Evolutionary conservation across 1,140 invertebrate species (phyloP), one percentile per base, ranked within the genome.

Genomic region (Diachasma alloeum): DNA sequence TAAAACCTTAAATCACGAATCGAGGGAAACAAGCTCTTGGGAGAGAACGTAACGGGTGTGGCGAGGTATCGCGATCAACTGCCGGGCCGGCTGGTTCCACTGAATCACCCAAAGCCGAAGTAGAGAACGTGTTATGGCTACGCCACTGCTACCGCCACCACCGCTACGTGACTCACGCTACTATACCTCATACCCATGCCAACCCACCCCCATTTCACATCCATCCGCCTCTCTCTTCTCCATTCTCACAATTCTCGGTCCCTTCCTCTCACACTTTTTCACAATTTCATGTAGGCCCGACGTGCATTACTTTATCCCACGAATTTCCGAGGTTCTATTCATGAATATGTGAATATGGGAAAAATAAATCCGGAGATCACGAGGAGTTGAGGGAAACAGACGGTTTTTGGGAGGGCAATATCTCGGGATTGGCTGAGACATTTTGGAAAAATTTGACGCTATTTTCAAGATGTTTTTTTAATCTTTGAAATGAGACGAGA

Each of bases 11-110:
- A 53, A 19, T 53, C 48, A 19, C 48, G 48, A 53, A 17, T 17
- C 15, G n/a, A 19, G 0, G 48, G 44, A n/a, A n/a, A 46, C n/a
- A 46, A 15, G 44, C 44, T 46, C n/a, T 17, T 53, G 15, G 48
- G 48, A 53, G n/a, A 19, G 10, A 9, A 59, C 80, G 79, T 80
- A 83, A 84, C 87, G 88, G 88, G 88, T 87, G 88, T 88, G 88
- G 88, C 88, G 87, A 86, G 87, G 88, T 84, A 84, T 86, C 87
- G 86, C 88, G 87, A 88, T 85, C 83, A 85, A 89, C 86, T 87
- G 86, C 78, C 84, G 81, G 75, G 69, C 24, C 67, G 46, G 75
- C 70, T 76, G 73, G 67, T 76, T 76, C 72, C 77, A 79, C 78
- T 77, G 81, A 83, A 81, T 81, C 73, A 81, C 81, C 80, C 80